These are phyloP conservation scores for Serrognathus titanus DNA, from an alignment of 2,888 invertebrate species.

Conservation along the genomic window DNA sequence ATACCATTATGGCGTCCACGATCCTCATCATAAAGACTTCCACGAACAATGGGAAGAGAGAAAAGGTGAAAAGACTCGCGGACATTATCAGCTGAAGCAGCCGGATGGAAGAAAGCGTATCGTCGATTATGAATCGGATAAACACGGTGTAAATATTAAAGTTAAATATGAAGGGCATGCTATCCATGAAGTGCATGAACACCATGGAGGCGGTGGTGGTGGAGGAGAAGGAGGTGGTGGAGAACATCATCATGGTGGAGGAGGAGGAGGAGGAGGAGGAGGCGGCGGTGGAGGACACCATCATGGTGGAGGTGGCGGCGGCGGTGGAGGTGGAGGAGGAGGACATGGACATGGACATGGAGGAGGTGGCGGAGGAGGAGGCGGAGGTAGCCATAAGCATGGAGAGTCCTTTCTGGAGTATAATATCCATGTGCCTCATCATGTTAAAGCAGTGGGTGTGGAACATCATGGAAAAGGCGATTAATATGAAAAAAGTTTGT, in stretches of 20 bases:
- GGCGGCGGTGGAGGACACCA: conserved; percentile 10
- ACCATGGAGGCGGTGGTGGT: conserved; percentile 12
- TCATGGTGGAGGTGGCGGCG: conserved; percentile 2
- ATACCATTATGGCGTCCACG: conserved; percentile 43
- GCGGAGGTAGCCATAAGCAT: background rate
- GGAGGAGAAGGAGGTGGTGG: conserved; percentile 8
- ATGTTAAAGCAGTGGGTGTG: conserved; percentile 2
- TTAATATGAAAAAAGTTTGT: no score
- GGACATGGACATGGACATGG: conserved; percentile 3
- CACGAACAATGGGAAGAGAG: conserved; percentile 42
- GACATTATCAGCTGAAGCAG: conserved; percentile 40
- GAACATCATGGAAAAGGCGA: background rate
- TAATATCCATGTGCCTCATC: background rate
- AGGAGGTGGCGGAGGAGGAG: background rate
- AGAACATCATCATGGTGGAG: conserved; percentile 9
- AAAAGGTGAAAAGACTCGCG: conserved; percentile 39
- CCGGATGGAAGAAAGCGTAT: conserved; percentile 44
- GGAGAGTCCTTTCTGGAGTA: background rate
- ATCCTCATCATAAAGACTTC: conserved; percentile 41
- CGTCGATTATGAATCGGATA: conserved; percentile 43
- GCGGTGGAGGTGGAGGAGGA: conserved; percentile 1
- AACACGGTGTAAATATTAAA: conserved; percentile 42
- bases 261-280: conserved; percentile 6
- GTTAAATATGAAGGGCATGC: conserved; percentile 34
- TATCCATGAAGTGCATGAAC: conserved; percentile 21